phyloP scores from a whole-genome alignment of 2,113 vertebrate genomes.

The Corythornis vintsioides region DNA sequence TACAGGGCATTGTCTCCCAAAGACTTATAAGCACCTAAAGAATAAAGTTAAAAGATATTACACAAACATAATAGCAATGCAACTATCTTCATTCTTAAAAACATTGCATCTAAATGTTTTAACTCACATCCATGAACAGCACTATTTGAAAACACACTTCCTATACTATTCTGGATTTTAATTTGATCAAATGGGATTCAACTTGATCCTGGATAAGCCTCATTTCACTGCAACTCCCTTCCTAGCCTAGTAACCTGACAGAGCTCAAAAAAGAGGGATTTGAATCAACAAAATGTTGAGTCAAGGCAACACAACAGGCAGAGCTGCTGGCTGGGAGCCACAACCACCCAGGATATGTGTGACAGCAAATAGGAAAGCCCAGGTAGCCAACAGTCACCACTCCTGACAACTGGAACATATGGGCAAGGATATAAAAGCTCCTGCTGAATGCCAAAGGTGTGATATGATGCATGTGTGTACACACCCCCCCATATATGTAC shows the following conservation, averaged over 20 bases:
- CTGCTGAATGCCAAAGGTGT: not conserved
- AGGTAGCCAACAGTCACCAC: not conserved
- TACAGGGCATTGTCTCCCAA: not conserved
- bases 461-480: fast-evolving
- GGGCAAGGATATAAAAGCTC: not conserved
- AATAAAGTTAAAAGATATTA: not conserved
- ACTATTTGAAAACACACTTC: not conserved
- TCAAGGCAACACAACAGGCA: not conserved
- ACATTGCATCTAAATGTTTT: not conserved
- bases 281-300: not conserved
- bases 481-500: fast-evolving
- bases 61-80: not conserved
- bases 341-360: fast-evolving
- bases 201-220: not conserved
- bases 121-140: not conserved
- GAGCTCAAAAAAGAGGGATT: not conserved
- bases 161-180: not conserved
- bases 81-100: not conserved
- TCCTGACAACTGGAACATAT: not conserved
- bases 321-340: not conserved
- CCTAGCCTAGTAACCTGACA: not conserved
- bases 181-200: not conserved
- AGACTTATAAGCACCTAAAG: not conserved
- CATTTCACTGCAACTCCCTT: not conserved
- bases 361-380: not conserved